Evolutionary conservation across 2,113 vertebrate species (phyloP).

Genomic region (Gadus macrocephalus): DNA sequence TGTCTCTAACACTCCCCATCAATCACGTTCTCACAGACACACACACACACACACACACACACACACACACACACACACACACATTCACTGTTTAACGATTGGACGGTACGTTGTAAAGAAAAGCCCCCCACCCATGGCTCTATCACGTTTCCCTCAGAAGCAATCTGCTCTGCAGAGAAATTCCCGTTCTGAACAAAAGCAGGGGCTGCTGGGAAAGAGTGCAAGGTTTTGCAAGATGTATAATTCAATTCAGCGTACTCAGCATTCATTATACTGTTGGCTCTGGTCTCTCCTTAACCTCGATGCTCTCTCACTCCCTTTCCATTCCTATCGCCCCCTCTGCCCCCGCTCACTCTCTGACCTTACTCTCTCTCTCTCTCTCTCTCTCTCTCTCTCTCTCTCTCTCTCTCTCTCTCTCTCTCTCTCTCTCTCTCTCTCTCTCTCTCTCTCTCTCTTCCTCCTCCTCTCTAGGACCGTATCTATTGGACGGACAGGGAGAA

Average conservation of each 20-base stretch:
- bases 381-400: neutral
- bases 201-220: too few relatives aligned
- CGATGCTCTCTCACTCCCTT: neutral
- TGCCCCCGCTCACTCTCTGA: neutral
- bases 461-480: slow-evolving; percentile 83
- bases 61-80: too few relatives aligned
- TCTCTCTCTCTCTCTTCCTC: neutral
- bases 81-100: too few relatives aligned
- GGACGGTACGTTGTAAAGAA: too few relatives aligned
- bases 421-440: neutral
- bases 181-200: too few relatives aligned
- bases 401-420: neutral
- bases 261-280: too few relatives aligned
- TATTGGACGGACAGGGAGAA: slow-evolving; percentile 98
- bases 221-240: too few relatives aligned
- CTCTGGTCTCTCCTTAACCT: too few relatives aligned
- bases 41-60: too few relatives aligned
- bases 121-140: neutral
- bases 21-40: neutral
- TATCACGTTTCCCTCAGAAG: neutral
- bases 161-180: too few relatives aligned
- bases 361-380: neutral
- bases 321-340: neutral
- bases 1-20: slow-evolving; percentile 21
- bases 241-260: too few relatives aligned